Evolutionary conservation across 2,888 invertebrate species (phyloP).

Genomic region (Caenorhabditis sinica): DNA sequence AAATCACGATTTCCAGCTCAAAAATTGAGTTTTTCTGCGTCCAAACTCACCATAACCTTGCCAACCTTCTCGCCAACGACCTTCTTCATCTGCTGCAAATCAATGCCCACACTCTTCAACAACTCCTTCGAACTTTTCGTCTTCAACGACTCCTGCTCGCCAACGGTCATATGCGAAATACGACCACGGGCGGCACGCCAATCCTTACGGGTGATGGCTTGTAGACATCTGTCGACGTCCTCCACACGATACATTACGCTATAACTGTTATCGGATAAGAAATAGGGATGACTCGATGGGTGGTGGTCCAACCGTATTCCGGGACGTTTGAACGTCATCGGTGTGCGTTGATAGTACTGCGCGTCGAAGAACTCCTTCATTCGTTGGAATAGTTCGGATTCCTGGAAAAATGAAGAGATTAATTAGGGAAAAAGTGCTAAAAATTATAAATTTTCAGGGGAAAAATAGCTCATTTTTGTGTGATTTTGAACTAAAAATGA

Average conservation of each 20-base stretch:
- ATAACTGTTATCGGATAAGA: neutral
- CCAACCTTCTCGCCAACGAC: constrained; percentile 47
- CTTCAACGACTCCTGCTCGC: neutral
- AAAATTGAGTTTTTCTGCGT: neutral
- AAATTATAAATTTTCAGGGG: too few relatives aligned
- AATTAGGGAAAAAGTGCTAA: too few relatives aligned
- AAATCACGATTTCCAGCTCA: neutral
- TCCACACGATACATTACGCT: constrained; percentile 45
- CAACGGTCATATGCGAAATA: constrained; percentile 8
- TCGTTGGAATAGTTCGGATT: constrained; percentile 37
- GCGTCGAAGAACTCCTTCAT: constrained; percentile 59
- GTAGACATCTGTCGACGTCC: constrained; percentile 49
- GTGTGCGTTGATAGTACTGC: constrained; percentile 21
- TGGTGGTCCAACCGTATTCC: constrained; percentile 16
- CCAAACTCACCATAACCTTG: constrained; percentile 48
- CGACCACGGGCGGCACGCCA: constrained; percentile 44
- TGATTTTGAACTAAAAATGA: too few relatives aligned
- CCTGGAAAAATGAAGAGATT: constrained; percentile 28
- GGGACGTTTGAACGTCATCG: constrained; percentile 24
- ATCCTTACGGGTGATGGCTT: constrained; percentile 31
- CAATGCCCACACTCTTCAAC: constrained; percentile 51
- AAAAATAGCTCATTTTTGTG: too few relatives aligned
- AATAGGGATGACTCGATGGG: neutral
- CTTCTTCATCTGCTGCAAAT: constrained; percentile 38
- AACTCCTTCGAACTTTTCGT: constrained; percentile 2